Evolutionary conservation across 2,888 invertebrate genomes (phyloP).

Genomic region (Plusia festucae): DNA sequence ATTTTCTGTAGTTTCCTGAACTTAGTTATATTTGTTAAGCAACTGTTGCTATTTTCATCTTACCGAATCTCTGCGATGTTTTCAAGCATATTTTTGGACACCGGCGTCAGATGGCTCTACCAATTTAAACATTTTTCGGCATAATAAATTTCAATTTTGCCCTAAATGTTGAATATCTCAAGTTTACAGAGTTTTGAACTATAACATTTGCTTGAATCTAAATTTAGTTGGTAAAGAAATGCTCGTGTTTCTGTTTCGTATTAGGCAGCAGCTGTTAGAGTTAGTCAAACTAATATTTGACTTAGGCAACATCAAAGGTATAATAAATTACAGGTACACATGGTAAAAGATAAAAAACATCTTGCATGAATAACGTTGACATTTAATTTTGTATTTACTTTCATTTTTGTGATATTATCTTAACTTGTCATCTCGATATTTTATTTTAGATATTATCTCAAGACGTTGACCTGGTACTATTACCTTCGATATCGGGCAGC

Average conservation of each 20-base stretch:
- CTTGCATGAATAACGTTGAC: not conserved
- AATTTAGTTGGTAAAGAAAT: not conserved
- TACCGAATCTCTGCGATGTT: constrained; percentile 35
- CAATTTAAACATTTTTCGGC: constrained; percentile 13
- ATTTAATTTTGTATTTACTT: not conserved
- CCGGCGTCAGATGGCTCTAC: constrained; percentile 36
- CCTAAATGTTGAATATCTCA: not conserved
- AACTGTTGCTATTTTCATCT: constrained; percentile 46
- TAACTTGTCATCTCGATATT: not conserved
- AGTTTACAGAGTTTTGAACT: not conserved
- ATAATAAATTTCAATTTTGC: constrained; percentile 5
- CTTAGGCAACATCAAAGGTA: not conserved
- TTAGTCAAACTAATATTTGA: not conserved
- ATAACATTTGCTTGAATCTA: not conserved
- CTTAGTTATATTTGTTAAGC: constrained; percentile 32
- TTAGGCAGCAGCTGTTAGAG: not conserved
- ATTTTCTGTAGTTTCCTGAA: constrained; percentile 26
- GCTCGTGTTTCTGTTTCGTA: constrained; percentile 4
- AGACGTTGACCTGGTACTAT: not conserved
- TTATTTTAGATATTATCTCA: not conserved
- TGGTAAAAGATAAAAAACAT: not conserved
- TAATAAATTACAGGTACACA: not conserved
- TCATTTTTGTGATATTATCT: not conserved
- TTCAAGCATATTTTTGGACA: constrained; percentile 38
- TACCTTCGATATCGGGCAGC: constrained; percentile 8